Conservation (phyloP, 2,888 invertebrate species). For the Drosophila mercatorum region DNA sequence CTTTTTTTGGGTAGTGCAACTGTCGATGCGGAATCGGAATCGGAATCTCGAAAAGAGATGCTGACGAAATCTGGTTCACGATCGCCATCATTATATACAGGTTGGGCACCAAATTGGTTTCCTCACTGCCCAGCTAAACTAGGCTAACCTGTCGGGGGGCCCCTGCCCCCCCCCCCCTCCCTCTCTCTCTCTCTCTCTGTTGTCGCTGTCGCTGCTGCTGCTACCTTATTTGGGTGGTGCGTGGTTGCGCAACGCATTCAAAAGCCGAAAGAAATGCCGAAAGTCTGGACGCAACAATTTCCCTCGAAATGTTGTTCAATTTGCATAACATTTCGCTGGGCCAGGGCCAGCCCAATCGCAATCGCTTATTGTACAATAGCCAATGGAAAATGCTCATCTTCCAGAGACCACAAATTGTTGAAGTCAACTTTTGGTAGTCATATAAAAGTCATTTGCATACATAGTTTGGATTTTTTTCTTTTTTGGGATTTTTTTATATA, state of each 20-base stretch:
- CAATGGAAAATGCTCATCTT: constrained; percentile 45
- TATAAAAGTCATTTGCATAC: constrained; percentile 51
- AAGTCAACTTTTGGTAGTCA: constrained; percentile 6
- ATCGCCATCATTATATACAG: constrained; percentile 43
- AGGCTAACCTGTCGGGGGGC: constrained; percentile 51
- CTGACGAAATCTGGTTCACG: constrained; percentile 49
- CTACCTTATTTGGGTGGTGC: constrained; percentile 49
- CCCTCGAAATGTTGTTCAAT: constrained; percentile 53
- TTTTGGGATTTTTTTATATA: not conserved
- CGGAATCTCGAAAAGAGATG: constrained; percentile 16
- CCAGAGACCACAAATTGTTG: constrained; percentile 8
- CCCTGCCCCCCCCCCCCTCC: not conserved
- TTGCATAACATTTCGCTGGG: constrained; percentile 53
- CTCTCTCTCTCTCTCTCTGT: not conserved
- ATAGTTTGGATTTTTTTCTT: not conserved
- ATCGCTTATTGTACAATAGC: constrained; percentile 55
- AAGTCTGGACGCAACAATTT: constrained; percentile 53
- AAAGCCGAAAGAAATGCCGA: constrained; percentile 22
- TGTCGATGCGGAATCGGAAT: constrained; percentile 53
- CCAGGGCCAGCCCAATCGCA: constrained; percentile 27
- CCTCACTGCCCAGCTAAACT: constrained; percentile 39
- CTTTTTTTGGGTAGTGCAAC: constrained; percentile 28
- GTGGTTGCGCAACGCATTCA: constrained; percentile 50
- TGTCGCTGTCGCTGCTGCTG: not conserved
- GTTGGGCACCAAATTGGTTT: constrained; percentile 50